Evolutionary conservation across 2,797 vertebrate genomes (phyloP).

Genomic region (Calcarius lapponicus): DNA sequence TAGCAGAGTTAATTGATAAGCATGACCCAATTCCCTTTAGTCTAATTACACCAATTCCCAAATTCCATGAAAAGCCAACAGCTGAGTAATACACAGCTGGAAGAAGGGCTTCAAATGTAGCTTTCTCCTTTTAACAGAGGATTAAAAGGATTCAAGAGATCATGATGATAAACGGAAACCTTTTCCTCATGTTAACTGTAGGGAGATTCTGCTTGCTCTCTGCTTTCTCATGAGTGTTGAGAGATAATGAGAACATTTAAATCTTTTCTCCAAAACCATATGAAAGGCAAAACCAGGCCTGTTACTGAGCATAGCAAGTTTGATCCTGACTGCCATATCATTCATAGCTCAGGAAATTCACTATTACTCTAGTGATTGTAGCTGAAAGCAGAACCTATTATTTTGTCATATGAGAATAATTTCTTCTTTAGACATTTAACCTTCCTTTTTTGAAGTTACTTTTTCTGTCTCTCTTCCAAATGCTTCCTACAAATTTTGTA

Average conservation of each 20-base stretch:
- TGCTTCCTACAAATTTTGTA: neutral
- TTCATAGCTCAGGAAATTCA: neutral
- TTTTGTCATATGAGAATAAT: neutral
- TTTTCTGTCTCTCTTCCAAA: neutral
- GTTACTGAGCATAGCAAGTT: neutral
- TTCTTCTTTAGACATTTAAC: neutral
- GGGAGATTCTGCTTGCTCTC: conserved; percentile 31
- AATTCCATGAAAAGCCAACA: conserved; percentile 13
- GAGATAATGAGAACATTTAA: conserved; percentile 41
- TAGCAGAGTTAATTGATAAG: conserved; percentile 43
- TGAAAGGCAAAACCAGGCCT: neutral
- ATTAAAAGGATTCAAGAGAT: conserved; percentile 43
- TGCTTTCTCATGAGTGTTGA: conserved; percentile 31
- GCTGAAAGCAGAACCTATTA: neutral
- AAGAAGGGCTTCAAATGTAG: conserved; percentile 3
- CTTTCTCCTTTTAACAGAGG: neutral
- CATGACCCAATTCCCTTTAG: neutral
- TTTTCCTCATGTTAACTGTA: conserved; percentile 3
- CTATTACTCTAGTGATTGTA: neutral
- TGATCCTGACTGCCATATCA: neutral
- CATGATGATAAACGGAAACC: neutral
- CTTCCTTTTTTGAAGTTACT: neutral
- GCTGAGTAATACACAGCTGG: neutral
- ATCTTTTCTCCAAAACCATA: conserved; percentile 20
- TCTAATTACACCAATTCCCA: conserved; percentile 10